Percentiles rank a stretch among this genome's conserved stretches.
These are phyloP conservation scores for Plebejus argus DNA, from an alignment of 2,888 invertebrate genomes.

Conservation along the genomic window DNA sequence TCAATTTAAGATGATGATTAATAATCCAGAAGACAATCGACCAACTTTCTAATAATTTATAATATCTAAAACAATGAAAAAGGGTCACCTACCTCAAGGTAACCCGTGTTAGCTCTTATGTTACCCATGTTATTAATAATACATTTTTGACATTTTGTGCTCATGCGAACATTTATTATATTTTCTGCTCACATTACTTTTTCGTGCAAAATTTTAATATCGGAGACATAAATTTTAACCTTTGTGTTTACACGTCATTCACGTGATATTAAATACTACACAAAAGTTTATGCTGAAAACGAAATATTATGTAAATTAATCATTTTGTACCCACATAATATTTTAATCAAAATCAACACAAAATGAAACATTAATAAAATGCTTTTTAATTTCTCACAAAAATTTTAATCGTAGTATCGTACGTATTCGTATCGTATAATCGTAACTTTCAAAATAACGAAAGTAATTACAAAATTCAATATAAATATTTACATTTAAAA, in stretches of 20 bases:
- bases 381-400: no score
- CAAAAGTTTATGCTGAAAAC: neutral
- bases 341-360: neutral
- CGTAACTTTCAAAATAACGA: no score
- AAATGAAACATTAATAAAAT: no score
- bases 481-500: no score
- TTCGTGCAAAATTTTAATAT: slow-evolving; percentile 20
- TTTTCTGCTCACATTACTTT: neutral
- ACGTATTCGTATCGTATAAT: no score
- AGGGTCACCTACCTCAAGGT: neutral
- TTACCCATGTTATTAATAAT: neutral
- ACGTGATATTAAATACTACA: neutral
- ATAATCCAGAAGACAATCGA: neutral
- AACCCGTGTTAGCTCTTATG: neutral
- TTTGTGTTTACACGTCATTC: neutral
- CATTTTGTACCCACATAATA: neutral
- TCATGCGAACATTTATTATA: slow-evolving; percentile 15
- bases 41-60: neutral
- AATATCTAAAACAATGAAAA: neutral
- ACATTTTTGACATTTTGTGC: neutral
- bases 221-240: slow-evolving; percentile 15
- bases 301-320: neutral
- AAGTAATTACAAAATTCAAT: no score
- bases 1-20: no score
- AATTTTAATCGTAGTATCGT: no score